These are phyloP conservation scores for Agrochola litura DNA, from an alignment of 2,888 invertebrate genomes.

Conservation along the genomic window DNA sequence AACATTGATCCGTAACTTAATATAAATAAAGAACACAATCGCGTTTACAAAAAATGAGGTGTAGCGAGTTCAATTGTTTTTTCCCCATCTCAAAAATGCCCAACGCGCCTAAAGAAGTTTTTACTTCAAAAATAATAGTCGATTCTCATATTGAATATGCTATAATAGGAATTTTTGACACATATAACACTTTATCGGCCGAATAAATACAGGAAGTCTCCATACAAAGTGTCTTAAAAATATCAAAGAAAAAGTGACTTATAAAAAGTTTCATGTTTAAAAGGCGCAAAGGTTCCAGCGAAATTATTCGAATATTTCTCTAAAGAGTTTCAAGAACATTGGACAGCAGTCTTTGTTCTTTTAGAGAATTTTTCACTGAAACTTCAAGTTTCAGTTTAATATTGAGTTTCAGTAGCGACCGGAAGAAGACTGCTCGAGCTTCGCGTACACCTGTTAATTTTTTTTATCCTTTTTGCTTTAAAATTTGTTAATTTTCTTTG, in stretches of 20 bases:
- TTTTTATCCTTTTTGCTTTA: constrained; percentile 25
- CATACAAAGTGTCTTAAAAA: not conserved
- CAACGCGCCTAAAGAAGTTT: no score
- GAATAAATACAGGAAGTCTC: not conserved
- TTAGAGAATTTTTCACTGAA: constrained; percentile 75
- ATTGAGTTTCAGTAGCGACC: constrained; percentile 72
- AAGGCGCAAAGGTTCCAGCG: constrained; percentile 68
- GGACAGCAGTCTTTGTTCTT: constrained; percentile 81
- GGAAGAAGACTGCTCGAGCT: constrained; percentile 60
- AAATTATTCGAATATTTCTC: constrained; percentile 81
- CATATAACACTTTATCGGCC: not conserved
- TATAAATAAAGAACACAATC: no score
- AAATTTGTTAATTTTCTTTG: constrained; percentile 47
- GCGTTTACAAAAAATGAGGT: no score
- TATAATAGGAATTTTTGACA: not conserved
- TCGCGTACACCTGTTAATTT: constrained; percentile 68
- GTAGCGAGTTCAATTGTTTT: no score
- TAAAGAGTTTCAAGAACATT: constrained; percentile 60
- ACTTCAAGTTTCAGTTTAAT: constrained; percentile 74
- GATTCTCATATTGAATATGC: not conserved
- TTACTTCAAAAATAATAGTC: not conserved
- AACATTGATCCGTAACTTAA: no score
- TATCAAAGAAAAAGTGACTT: constrained; percentile 3
- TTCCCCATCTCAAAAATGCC: no score
- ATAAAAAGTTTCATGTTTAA: constrained; percentile 37